Evolutionary conservation across 1,140 invertebrate species (phyloP).

Genomic region (Anastrepha ludens): DNA sequence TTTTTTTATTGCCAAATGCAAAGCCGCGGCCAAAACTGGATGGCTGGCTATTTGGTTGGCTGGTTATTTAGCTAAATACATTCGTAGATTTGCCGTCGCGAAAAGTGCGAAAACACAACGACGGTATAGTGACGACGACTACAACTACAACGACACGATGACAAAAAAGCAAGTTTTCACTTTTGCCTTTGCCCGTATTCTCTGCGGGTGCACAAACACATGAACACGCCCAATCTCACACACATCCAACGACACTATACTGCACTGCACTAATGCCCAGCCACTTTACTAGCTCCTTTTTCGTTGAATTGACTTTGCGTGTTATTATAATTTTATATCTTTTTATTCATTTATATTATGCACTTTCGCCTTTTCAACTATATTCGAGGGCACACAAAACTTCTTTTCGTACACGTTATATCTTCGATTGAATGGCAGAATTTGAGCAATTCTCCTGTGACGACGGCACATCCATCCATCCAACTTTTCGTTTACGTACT

Average conservation of each 20-base stretch:
- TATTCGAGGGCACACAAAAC: neutral
- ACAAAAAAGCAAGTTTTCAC: conserved; percentile 57
- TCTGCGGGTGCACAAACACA: conserved; percentile 23
- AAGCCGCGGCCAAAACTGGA: conserved; percentile 42
- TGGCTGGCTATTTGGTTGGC: conserved; percentile 36
- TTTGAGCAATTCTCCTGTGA: neutral
- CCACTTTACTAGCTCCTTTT: conserved; percentile 42
- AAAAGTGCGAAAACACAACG: conserved; percentile 51
- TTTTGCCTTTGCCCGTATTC: conserved; percentile 54
- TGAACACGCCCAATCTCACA: conserved; percentile 45
- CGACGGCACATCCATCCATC: neutral
- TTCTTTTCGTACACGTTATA: neutral
- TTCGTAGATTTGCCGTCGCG: conserved; percentile 46
- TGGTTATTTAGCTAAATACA: conserved; percentile 30
- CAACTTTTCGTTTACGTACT: conserved; percentile 24
- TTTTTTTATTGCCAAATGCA: conserved; percentile 47
- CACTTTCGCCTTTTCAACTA: conserved; percentile 13
- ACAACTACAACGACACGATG: conserved; percentile 25
- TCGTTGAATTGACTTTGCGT: conserved; percentile 30
- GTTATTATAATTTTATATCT: conserved; percentile 27
- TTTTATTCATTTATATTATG: conserved; percentile 48
- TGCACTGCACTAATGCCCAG: conserved; percentile 39
- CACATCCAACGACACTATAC: conserved; percentile 32
- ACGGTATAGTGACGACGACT: conserved; percentile 47
- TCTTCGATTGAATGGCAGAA: neutral